Base-by-base conservation (phyloP, 2,888 invertebrate species). In the Microplitis manilae region DNA sequence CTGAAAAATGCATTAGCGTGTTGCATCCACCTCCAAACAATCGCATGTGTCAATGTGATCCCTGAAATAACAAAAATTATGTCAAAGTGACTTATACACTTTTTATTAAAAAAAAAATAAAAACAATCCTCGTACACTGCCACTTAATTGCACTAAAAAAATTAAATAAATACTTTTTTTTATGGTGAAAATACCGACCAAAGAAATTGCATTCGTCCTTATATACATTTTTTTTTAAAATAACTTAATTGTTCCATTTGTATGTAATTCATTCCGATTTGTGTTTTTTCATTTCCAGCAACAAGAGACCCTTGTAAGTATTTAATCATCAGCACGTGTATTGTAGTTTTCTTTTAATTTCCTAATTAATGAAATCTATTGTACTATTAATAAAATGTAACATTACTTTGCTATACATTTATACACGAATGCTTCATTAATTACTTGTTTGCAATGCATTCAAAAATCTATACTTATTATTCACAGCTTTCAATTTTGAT, bases 251-350 rank as follows among this genome's bases (percentile, higher is more conserved):
- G 60, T 61, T 77, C 80, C 79, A 79, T 76, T 64, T 71, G 79
- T 80, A 70, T 81, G 82, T 82, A 83, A 83, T 87, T 85, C 81
- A 85, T 83, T 82, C 82, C 81, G 79, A 82, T 84, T 83, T 86
- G 84, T 87, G 83, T 86, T 88, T 86, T 88, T 86, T 88, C 85
- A 88, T 90, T 93, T 93, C 90, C 93, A 93, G 93, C 93, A 91
- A 87, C 92, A 92, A 91, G 93, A 93, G 87, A 92, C 91, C 89
- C 91, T 93, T 92, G 93, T 93, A 93, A 93, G 93, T 93, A 92
- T 88, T 84, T 82, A 78, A 80, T 86, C 86, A 81, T 68, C 39
- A 82, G 84, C 86, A 82, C 81, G 82, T 77, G 41, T 75, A 75
- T 71, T 78, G 7, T 68, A 8, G 73, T 69, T 79, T 76, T 76